Evolutionary conservation across 2,113 vertebrate genomes (phyloP).

Genomic region (Anhinga anhinga): DNA sequence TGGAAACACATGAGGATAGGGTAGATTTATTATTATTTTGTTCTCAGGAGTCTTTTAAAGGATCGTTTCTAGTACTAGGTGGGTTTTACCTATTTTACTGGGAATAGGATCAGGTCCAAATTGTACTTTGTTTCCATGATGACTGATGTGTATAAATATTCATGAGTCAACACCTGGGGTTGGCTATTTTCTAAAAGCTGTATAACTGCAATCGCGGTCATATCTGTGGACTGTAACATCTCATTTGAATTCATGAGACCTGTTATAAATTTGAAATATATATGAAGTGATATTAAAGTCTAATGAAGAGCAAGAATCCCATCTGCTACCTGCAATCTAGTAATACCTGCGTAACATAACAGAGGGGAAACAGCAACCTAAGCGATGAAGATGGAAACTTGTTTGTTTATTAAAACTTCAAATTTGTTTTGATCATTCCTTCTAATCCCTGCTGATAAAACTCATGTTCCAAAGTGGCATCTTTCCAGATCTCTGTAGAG

Average conservation of each 20-base stretch:
- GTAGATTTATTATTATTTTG: neutral
- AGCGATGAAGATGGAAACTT: neutral
- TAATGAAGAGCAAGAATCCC: slow-evolving; percentile 16
- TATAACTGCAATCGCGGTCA: neutral
- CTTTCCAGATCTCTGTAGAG: neutral
- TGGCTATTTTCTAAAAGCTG: slow-evolving; percentile 29
- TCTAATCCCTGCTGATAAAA: slow-evolving; percentile 9
- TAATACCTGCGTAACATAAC: neutral
- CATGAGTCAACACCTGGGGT: slow-evolving; percentile 13
- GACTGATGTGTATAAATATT: slow-evolving; percentile 30
- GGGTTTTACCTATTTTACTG: neutral
- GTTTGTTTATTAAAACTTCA: slow-evolving; percentile 4
- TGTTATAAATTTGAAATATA: slow-evolving; percentile 49
- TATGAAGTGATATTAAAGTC: slow-evolving; percentile 35
- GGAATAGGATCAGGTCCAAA: neutral
- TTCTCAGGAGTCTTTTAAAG: neutral
- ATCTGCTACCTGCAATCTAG: slow-evolving; percentile 17
- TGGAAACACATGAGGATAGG: neutral
- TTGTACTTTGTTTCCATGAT: neutral
- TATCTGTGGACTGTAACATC: neutral
- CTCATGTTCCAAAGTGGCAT: neutral
- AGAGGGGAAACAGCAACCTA: neutral
- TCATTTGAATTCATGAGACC: slow-evolving; percentile 49
- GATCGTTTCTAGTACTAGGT: neutral
- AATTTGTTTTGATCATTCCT: neutral